Percentiles rank a stretch among this genome's conserved stretches.
phyloP scores from a whole-genome alignment of 1,140 invertebrate genomes.

The Ylistrum balloti region DNA sequence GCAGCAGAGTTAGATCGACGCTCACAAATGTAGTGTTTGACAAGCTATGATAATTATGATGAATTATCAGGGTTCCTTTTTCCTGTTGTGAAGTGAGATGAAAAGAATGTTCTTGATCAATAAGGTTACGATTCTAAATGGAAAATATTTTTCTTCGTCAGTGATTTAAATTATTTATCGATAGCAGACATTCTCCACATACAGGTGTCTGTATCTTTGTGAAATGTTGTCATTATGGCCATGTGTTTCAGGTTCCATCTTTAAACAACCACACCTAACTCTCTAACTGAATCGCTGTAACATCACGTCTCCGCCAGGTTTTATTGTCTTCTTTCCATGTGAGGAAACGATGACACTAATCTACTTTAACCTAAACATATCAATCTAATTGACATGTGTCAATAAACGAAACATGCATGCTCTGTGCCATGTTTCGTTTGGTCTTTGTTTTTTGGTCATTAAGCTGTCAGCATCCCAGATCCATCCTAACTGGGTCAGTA shows the following conservation, averaged over 20 bases:
- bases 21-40: too few species aligned
- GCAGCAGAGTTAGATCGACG: too few species aligned
- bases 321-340: not conserved
- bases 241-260: not conserved
- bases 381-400: slow-evolving; percentile 26
- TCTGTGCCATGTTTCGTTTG: not conserved
- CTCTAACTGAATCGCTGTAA: not conserved
- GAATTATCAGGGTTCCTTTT: too few species aligned
- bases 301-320: not conserved
- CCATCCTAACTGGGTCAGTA: not conserved
- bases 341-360: not conserved
- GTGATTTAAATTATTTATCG: too few species aligned
- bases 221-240: not conserved
- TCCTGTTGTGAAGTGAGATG: too few species aligned
- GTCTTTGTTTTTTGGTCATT: not conserved
- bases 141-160: too few species aligned
- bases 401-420: not conserved
- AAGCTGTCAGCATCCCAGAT: too few species aligned
- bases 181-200: too few species aligned
- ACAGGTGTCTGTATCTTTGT: too few species aligned
- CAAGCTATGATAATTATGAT: too few species aligned
- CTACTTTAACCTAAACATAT: not conserved
- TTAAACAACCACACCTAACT: not conserved
- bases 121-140: too few species aligned
- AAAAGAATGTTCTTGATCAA: too few species aligned